Conservation (phyloP, 2,888 invertebrate genomes). For the Lutraria lutraria region DNA sequence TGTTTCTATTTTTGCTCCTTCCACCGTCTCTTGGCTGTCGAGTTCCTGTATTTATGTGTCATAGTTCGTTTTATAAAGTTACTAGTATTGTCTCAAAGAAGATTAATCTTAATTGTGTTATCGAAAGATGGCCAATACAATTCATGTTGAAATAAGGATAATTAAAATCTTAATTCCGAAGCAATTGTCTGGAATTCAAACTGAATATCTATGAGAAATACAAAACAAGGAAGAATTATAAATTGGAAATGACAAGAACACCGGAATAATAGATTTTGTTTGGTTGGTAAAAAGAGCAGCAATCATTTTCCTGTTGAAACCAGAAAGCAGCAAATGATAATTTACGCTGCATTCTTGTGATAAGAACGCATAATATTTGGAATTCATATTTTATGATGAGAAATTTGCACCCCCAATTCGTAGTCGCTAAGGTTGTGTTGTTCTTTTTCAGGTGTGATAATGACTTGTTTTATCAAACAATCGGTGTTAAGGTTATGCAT, state of each 20-base stretch:
- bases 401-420: background rate
- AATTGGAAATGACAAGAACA: background rate
- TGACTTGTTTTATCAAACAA: background rate
- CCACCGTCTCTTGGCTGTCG: too few relatives aligned
- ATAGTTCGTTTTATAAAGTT: too few relatives aligned
- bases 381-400: background rate
- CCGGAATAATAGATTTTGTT: background rate
- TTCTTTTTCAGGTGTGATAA: background rate
- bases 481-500: background rate
- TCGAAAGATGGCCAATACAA: too few relatives aligned
- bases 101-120: too few relatives aligned
- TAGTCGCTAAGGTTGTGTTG: background rate
- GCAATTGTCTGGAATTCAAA: too few relatives aligned
- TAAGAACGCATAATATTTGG: background rate
- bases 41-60: too few relatives aligned
- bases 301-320: background rate
- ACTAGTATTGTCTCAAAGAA: too few relatives aligned
- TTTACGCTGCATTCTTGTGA: background rate
- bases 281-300: background rate
- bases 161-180: too few relatives aligned
- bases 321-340: background rate
- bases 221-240: background rate
- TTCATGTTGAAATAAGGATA: too few relatives aligned
- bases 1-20: too few relatives aligned
- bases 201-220: too few relatives aligned